These are phyloP conservation scores for Protaetia brevitarsis DNA, from an alignment of 1,140 invertebrate species.

Conservation along the genomic window DNA sequence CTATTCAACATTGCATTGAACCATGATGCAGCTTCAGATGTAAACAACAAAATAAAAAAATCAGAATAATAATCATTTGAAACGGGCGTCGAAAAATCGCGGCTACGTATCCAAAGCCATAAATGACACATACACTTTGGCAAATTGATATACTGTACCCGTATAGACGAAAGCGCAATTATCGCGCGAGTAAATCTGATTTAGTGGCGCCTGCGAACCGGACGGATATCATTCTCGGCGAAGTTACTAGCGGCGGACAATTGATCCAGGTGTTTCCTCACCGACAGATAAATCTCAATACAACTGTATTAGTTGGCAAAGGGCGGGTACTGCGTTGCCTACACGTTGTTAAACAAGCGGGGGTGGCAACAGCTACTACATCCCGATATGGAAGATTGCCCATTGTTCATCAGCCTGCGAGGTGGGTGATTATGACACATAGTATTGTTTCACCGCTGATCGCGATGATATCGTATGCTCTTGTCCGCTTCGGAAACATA, in stretches of 20 bases:
- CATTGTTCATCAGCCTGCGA: slow-evolving; percentile 17
- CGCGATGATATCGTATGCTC: slow-evolving; percentile 5
- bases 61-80: too few relatives aligned
- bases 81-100: slow-evolving; percentile 3
- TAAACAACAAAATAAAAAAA: too few relatives aligned
- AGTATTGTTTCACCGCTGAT: slow-evolving; percentile 19
- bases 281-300: slow-evolving; percentile 21
- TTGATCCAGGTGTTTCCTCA: slow-evolving; percentile 19
- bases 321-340: slow-evolving; percentile 17
- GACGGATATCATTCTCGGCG: background rate
- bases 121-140: slow-evolving; percentile 21
- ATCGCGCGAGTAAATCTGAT: slow-evolving; percentile 19
- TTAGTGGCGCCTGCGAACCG: background rate
- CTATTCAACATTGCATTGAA: too few relatives aligned
- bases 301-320: slow-evolving; percentile 18
- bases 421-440: slow-evolving; percentile 23
- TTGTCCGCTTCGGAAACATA: background rate
- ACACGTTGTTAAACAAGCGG: slow-evolving; percentile 12
- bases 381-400: slow-evolving; percentile 18
- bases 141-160: slow-evolving; percentile 16
- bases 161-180: slow-evolving; percentile 21
- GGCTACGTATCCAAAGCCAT: background rate
- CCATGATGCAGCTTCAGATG: too few relatives aligned
- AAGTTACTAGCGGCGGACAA: slow-evolving; percentile 4
- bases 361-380: background rate